These are phyloP conservation scores for Andrena bicolor DNA, from an alignment of 2,888 invertebrate genomes.

Conservation along the genomic window DNA sequence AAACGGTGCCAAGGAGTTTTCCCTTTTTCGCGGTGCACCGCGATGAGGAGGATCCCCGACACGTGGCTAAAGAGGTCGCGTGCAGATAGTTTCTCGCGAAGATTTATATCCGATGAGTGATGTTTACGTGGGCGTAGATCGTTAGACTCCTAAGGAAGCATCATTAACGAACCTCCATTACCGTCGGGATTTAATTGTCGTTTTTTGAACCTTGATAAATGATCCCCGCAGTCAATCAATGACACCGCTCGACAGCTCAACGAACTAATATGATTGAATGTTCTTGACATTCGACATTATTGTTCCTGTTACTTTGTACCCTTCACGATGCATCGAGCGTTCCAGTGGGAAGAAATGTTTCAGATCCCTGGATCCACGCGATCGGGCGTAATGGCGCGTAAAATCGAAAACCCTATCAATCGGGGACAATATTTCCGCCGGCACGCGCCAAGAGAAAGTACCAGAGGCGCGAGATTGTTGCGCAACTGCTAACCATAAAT, in stretches of 20 bases:
- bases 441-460: conserved; percentile 81
- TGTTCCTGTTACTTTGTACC: not conserved
- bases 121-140: conserved; percentile 56
- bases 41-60: conserved; percentile 30
- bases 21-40: conserved; percentile 17
- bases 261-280: not conserved
- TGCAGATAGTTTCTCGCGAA: conserved; percentile 18
- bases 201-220: conserved; percentile 35
- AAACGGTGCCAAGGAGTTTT: conserved; percentile 34
- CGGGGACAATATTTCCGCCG: conserved; percentile 74
- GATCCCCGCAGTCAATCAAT: conserved; percentile 34
- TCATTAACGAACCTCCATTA: conserved; percentile 62
- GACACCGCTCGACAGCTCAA: conserved; percentile 7
- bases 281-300: conserved; percentile 4
- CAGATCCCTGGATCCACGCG: not conserved
- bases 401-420: conserved; percentile 34
- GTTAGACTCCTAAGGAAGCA: conserved; percentile 49
- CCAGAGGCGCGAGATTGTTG: conserved; percentile 79
- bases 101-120: conserved; percentile 48
- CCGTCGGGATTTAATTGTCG: conserved; percentile 64
- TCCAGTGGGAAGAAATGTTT: not conserved
- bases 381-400: not conserved
- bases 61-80: conserved; percentile 59
- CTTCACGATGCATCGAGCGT: not conserved
- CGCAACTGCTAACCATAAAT: conserved; percentile 82